These are phyloP conservation scores for Helicoverpa assulta DNA, from an alignment of 2,888 invertebrate species.

Conservation along the genomic window DNA sequence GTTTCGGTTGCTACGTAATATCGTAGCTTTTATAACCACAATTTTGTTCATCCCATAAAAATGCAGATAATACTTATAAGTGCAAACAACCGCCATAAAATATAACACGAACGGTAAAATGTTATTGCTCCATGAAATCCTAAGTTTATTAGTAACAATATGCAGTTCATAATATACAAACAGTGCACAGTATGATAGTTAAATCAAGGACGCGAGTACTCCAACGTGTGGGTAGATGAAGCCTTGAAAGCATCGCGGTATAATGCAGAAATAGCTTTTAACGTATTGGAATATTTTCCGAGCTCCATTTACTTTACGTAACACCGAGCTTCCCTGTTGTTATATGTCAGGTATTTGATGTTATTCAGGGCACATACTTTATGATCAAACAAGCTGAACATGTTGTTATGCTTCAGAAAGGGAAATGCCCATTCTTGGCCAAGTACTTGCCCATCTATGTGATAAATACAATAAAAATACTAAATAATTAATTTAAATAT, in stretches of 20 bases:
- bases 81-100: background rate
- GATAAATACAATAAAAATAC: no score
- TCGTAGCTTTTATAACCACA: constrained; percentile 13
- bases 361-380: constrained; percentile 11
- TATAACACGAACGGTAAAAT: constrained; percentile 6
- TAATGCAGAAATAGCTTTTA: background rate
- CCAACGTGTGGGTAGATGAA: constrained; percentile 15
- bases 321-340: constrained; percentile 1
- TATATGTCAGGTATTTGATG: constrained; percentile 14
- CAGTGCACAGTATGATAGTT: background rate
- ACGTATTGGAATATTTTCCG: constrained; percentile 3
- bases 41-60: constrained; percentile 20
- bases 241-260: constrained; percentile 11
- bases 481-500: no score
- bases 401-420: constrained; percentile 24
- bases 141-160: background rate
- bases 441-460: no score
- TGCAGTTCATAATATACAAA: background rate
- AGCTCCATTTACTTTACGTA: constrained; percentile 9
- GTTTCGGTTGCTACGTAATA: background rate
- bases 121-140: constrained; percentile 6
- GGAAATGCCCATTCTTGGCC: no score
- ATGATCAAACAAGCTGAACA: constrained; percentile 36
- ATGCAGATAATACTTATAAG: constrained; percentile 9
- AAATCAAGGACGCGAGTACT: constrained; percentile 26